A percentile compares a stretch with the other conserved stretches of the same genome.
Conservation (phyloP, 2,797 vertebrate species). For the Lepus oiostolus region DNA sequence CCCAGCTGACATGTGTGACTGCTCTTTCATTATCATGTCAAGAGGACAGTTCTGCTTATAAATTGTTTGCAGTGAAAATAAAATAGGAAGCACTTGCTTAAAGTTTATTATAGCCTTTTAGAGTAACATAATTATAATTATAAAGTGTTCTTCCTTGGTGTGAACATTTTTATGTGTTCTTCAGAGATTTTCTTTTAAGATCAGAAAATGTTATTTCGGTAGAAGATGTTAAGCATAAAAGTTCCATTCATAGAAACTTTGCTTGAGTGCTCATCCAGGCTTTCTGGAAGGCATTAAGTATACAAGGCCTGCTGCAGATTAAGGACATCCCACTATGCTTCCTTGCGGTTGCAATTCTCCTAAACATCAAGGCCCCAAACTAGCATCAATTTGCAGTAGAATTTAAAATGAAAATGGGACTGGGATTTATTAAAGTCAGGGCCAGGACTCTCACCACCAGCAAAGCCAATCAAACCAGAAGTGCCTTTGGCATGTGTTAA, state of each 20-base stretch:
- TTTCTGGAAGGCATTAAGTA: constrained; percentile 10
- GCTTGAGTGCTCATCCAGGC: constrained; percentile 17
- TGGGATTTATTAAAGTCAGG: not conserved
- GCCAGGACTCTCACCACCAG: not conserved
- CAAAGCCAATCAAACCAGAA: constrained; percentile 8
- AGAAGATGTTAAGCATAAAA: constrained; percentile 71
- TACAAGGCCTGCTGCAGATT: not conserved
- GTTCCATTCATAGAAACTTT: constrained; percentile 77
- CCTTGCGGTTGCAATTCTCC: not conserved
- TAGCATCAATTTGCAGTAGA: constrained; percentile 41
- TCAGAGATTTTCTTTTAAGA: constrained; percentile 67
- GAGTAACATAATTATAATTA: constrained; percentile 87
- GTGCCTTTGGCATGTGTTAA: not conserved
- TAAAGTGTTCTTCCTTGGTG: constrained; percentile 86
- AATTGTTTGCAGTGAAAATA: constrained; percentile 89
- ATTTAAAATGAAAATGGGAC: constrained; percentile 43
- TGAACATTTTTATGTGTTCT: constrained; percentile 85
- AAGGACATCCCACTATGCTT: not conserved
- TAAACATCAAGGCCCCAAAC: not conserved
- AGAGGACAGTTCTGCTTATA: constrained; percentile 90
- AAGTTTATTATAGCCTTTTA: constrained; percentile 90
- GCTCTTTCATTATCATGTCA: constrained; percentile 91
- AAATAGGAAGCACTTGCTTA: constrained; percentile 88
- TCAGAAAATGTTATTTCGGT: constrained; percentile 73
- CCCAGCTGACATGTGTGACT: constrained; percentile 90